A percentile compares a stretch with the other conserved stretches of the same genome.
phyloP scores from a whole-genome alignment of 1,140 invertebrate genomes.

The Heliconius himera region DNA sequence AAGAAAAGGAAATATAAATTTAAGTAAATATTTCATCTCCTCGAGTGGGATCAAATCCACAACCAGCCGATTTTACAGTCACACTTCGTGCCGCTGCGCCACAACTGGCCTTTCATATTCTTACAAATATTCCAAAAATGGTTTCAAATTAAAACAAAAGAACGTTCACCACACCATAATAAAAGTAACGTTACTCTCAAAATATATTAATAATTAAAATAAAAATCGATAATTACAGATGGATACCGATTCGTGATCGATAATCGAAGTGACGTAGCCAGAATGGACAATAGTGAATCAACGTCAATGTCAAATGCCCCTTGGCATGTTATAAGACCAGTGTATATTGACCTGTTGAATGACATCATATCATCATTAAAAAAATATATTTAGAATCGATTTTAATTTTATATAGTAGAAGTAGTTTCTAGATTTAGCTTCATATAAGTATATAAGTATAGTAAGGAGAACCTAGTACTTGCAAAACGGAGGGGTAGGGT shows the following conservation, averaged over 20 bases:
- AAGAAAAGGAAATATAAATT: too few relatives aligned
- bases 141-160: not conserved
- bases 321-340: constrained; percentile 58
- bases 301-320: constrained; percentile 76
- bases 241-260: constrained; percentile 4
- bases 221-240: constrained; percentile 31
- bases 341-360: constrained; percentile 48
- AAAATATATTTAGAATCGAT: not conserved
- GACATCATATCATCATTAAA: constrained; percentile 40
- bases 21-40: too few relatives aligned
- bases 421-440: too few relatives aligned
- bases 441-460: too few relatives aligned
- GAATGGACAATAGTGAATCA: constrained; percentile 75
- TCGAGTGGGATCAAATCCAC: too few relatives aligned
- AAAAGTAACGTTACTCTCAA: not conserved
- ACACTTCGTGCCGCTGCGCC: too few relatives aligned
- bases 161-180: not conserved
- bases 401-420: too few relatives aligned
- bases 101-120: too few relatives aligned
- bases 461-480: too few relatives aligned
- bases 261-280: constrained; percentile 60
- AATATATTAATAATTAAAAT: constrained; percentile 15
- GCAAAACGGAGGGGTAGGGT: too few relatives aligned
- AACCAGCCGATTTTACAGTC: too few relatives aligned
- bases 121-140: too few relatives aligned